Evolutionary conservation across 1,140 invertebrate species (phyloP).

Genomic region (Zaprionus gabonicus): DNA sequence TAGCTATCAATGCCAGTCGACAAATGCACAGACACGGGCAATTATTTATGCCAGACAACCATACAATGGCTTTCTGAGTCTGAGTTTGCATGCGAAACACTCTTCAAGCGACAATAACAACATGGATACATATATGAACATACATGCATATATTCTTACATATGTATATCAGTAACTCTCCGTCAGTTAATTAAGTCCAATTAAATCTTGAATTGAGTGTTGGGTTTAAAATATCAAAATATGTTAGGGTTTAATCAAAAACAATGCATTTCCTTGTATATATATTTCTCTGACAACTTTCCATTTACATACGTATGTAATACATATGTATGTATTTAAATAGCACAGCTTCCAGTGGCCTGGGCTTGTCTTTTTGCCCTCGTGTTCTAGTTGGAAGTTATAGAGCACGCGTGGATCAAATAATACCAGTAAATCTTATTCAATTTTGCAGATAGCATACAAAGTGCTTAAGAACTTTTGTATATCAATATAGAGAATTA

Average conservation of each 20-base stretch:
- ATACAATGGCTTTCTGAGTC: background rate
- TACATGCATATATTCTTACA: background rate
- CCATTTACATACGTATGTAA: background rate
- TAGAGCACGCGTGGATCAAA: constrained; percentile 39
- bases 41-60: background rate
- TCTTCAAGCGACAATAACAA: background rate
- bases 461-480: constrained; percentile 9
- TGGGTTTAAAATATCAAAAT: background rate
- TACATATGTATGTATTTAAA: constrained; percentile 10
- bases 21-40: background rate
- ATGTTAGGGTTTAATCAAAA: background rate
- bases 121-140: background rate
- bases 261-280: background rate
- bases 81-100: background rate
- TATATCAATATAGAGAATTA: background rate
- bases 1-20: constrained; percentile 36
- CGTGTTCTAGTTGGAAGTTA: constrained; percentile 44
- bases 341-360: constrained; percentile 50
- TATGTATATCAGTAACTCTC: background rate
- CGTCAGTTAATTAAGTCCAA: background rate
- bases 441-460: background rate
- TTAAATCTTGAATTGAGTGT: background rate
- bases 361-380: constrained; percentile 25
- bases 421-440: constrained; percentile 4
- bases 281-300: background rate